Base-by-base conservation (phyloP, 92 coral and sea anemone species). In the Heteractis magnifica region DNA sequence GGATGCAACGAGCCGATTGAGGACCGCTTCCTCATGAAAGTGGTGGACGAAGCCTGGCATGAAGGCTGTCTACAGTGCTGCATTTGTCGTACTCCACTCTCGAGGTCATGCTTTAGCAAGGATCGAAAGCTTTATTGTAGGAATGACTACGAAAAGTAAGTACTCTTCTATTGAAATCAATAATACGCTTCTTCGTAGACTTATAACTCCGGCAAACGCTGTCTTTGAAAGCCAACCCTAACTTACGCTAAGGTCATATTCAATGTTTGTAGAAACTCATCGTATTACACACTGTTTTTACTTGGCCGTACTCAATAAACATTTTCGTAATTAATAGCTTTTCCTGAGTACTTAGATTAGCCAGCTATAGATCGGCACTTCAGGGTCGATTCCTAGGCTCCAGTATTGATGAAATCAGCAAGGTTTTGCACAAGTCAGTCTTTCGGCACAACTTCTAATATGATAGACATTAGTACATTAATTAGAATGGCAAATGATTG, bases 1-100 rank as follows among this genome's bases (percentile, higher is more conserved):
- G 99, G 99, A 56, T 97, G 99, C 83, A 92, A 90, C 86, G 98
- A 97, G 74, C 97, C 99, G 49, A 97, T 97, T 21, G 99, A 97
- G 83, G 99, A 97, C 90, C 91, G 99, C 80, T 97, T 97, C 80
- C 94, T 97, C 75, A 97, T 97, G 99, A 97, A 97, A 86, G 99
- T 97, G 9, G 94, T 92, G 81, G 99, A 97, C 81, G 99, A 97
- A 56, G 94, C 99, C 10, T 97, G 99, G 99, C 99, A 97, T 76
- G 99, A 97, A 81, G 94, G 90, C 87, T 97, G 99, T 74, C 87
- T 97, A 58, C 99, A 97, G 71, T 97, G 99, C 86, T 97, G 99
- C 77, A 93, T 94, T 23, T 97, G 99, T 85, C 92, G 98, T 19
- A 85, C 90, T 9, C 93, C 94, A 6, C 82, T 97, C 55, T 97